phyloP scores from a whole-genome alignment of 2,888 invertebrate species.

The Iphiclides podalirius region DNA sequence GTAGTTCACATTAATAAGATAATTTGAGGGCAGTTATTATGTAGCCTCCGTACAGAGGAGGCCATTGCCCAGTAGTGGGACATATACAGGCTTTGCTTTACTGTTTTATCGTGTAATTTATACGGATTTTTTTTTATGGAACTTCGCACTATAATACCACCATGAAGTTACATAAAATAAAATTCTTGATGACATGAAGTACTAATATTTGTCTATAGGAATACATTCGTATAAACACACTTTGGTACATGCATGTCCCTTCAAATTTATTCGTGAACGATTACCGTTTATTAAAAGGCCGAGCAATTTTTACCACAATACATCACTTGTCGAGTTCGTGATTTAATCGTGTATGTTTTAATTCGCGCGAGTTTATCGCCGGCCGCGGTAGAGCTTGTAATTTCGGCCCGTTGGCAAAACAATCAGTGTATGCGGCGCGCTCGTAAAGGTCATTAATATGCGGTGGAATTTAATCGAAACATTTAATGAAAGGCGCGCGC shows the following conservation, averaged over 20 bases:
- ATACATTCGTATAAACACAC: background rate
- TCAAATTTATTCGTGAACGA: background rate
- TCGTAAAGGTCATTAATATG: constrained; percentile 64
- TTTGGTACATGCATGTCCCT: background rate
- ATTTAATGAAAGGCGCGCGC: constrained; percentile 51
- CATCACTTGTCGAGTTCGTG: constrained; percentile 25
- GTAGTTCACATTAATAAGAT: too few relatives aligned
- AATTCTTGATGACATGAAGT: too few relatives aligned
- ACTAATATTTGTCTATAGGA: too few relatives aligned
- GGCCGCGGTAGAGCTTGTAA: constrained; percentile 36
- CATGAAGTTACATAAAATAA: too few relatives aligned
- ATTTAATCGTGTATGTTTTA: constrained; percentile 32
- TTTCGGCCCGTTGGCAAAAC: constrained; percentile 41
- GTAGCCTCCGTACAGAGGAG: too few relatives aligned
- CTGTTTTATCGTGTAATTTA: too few relatives aligned
- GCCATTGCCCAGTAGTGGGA: too few relatives aligned
- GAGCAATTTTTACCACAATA: constrained; percentile 3
- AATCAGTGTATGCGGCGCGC: constrained; percentile 51
- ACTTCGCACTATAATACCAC: too few relatives aligned
- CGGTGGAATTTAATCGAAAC: constrained; percentile 56
- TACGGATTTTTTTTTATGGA: too few relatives aligned
- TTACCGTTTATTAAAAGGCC: background rate
- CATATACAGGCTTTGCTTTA: too few relatives aligned
- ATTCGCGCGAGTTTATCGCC: constrained; percentile 44
- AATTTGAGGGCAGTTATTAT: too few relatives aligned